phyloP scores from a whole-genome alignment of 1,140 invertebrate genomes.

The Zophobas atratus region DNA sequence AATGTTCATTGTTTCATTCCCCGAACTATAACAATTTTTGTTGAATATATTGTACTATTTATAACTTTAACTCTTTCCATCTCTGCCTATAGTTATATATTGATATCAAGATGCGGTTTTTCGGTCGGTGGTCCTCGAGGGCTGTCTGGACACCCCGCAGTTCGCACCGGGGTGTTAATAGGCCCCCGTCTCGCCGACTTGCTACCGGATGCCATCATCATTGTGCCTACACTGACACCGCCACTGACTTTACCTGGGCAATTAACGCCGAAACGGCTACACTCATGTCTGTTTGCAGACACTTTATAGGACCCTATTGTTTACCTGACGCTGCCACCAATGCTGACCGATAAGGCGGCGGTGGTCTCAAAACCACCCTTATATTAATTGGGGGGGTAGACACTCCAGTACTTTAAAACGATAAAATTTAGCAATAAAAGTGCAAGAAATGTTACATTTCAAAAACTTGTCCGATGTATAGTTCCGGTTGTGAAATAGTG shows the following conservation, averaged over 20 bases:
- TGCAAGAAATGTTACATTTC: no score
- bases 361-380: background rate
- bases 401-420: no score
- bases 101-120: background rate
- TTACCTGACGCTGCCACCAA: constrained; percentile 28
- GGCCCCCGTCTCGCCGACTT: constrained; percentile 43
- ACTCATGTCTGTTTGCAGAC: constrained; percentile 43
- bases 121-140: constrained; percentile 26
- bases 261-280: constrained; percentile 46
- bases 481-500: no score
- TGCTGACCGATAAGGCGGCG: background rate
- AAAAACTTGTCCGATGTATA: no score
- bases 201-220: constrained; percentile 45
- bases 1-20: no score
- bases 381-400: background rate
- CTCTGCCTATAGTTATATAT: no score
- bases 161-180: constrained; percentile 46
- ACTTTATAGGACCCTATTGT: constrained; percentile 40
- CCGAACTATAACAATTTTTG: no score
- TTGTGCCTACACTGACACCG: constrained; percentile 42
- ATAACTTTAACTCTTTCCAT: no score
- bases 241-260: constrained; percentile 45
- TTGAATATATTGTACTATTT: no score
- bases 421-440: no score
- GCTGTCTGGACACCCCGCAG: constrained; percentile 42